phyloP scores from a whole-genome alignment of 1,140 invertebrate genomes.

The Tribolium castaneum region DNA sequence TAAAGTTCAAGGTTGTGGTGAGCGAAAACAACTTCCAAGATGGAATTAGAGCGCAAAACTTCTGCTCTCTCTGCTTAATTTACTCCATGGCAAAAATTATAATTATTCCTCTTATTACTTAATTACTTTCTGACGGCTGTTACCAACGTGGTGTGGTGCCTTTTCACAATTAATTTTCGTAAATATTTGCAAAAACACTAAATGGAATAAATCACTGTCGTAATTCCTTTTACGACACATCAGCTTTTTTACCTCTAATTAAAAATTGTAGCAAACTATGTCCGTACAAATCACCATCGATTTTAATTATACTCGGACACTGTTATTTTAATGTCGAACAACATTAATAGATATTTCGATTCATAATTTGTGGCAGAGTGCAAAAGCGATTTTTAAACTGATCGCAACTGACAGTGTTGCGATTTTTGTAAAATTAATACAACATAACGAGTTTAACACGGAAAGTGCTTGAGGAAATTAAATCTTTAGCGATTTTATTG shows the following conservation, averaged over 20 bases:
- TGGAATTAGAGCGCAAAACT: not conserved
- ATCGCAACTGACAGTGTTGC: too few relatives aligned
- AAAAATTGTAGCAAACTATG: not conserved
- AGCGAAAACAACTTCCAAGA: slow-evolving; percentile 2
- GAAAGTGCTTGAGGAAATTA: too few relatives aligned
- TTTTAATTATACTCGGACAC: not conserved
- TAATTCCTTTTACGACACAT: not conserved
- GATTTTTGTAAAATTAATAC: too few relatives aligned
- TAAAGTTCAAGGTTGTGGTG: not conserved
- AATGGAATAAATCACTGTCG: not conserved
- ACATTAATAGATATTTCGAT: not conserved
- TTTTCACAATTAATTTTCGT: not conserved
- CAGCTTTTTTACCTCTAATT: not conserved
- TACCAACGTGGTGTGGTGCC: not conserved
- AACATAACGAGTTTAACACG: too few relatives aligned
- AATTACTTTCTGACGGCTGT: not conserved
- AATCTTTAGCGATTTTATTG: too few relatives aligned
- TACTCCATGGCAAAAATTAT: not conserved
- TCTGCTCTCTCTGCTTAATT: not conserved
- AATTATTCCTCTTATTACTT: not conserved
- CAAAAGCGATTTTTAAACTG: too few relatives aligned
- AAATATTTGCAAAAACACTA: not conserved
- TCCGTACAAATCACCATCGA: not conserved
- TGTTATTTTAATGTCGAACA: not conserved
- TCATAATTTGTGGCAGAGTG: not conserved